A percentile compares a stretch with the other conserved stretches of the same genome.
These are phyloP conservation scores for Monarcha castaneiventris DNA, from an alignment of 2,113 vertebrate species.

Conservation along the genomic window DNA sequence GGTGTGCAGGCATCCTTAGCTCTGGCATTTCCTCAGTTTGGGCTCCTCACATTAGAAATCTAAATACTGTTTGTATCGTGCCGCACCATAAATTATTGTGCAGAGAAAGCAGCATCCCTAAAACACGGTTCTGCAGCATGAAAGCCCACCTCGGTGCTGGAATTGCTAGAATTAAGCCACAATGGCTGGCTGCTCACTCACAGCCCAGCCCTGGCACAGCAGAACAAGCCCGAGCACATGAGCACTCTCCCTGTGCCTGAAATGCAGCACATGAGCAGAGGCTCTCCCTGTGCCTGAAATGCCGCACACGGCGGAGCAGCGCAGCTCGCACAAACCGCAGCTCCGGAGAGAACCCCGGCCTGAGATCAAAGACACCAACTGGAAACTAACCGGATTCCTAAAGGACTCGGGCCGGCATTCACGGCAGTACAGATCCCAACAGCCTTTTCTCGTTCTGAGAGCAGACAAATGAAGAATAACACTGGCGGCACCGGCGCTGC, in stretches of 20 bases:
- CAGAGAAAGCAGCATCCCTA: not conserved
- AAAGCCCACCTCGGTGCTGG: not conserved
- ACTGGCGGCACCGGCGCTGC: not conserved
- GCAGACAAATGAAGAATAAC: not conserved
- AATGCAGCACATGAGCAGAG: not conserved
- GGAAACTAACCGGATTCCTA: not conserved
- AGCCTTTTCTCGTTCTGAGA: not conserved
- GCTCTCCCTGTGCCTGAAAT: too few species aligned
- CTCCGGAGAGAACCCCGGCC: not conserved
- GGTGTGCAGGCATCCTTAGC: not conserved
- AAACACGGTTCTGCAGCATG: not conserved
- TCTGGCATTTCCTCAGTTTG: not conserved
- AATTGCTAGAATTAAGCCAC: not conserved
- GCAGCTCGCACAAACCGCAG: not conserved
- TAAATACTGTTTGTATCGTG: not conserved
- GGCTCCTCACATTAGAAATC: not conserved
- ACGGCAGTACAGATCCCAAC: not conserved
- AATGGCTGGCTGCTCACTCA: not conserved
- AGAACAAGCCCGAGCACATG: not conserved
- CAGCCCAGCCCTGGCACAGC: not conserved
- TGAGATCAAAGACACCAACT: not conserved
- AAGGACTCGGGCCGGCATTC: not conserved
- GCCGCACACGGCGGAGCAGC: not conserved
- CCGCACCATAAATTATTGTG: accelerated
- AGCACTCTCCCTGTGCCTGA: not conserved